Evolutionary conservation across 1,140 invertebrate species (phyloP).

Genomic region (Musca vetustissima): DNA sequence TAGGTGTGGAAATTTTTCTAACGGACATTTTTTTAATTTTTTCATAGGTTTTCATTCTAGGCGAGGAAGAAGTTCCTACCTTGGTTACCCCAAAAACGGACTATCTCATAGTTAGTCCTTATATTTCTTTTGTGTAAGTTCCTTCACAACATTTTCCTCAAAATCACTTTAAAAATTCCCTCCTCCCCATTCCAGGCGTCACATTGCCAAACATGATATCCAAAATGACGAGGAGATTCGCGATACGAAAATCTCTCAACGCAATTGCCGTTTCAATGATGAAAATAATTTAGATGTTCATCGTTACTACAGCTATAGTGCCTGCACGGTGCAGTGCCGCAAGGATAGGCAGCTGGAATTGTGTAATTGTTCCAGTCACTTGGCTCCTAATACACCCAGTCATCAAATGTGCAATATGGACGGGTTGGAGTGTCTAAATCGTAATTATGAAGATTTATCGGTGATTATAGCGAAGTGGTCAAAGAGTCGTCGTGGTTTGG

Average conservation of each 20-base stretch:
- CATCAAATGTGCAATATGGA: conserved; percentile 62
- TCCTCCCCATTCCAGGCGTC: conserved; percentile 50
- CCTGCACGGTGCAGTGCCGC: conserved; percentile 69
- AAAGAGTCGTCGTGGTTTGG: conserved; percentile 56
- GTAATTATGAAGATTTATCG: conserved; percentile 63
- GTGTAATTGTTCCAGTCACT: conserved; percentile 69
- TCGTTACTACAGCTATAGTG: conserved; percentile 66
- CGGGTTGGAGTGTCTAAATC: conserved; percentile 62
- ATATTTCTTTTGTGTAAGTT: conserved; percentile 59
- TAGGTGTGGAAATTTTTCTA: too few species aligned
- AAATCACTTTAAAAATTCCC: background rate
- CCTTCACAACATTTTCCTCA: background rate
- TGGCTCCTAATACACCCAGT: conserved; percentile 62
- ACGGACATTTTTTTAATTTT: too few species aligned
- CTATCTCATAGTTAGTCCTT: conserved; percentile 57
- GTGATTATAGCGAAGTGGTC: conserved; percentile 60
- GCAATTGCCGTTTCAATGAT: conserved; percentile 65
- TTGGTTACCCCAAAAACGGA: conserved; percentile 63
- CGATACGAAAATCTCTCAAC: conserved; percentile 59
- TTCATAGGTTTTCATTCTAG: conserved; percentile 66
- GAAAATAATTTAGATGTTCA: conserved; percentile 66
- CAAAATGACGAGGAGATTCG: conserved; percentile 63
- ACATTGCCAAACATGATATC: conserved; percentile 61
- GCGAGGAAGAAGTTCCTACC: conserved; percentile 66
- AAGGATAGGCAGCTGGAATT: conserved; percentile 62